Evolutionary conservation across 2,888 invertebrate species (phyloP).

Genomic region (Gasteruption jaculator): DNA sequence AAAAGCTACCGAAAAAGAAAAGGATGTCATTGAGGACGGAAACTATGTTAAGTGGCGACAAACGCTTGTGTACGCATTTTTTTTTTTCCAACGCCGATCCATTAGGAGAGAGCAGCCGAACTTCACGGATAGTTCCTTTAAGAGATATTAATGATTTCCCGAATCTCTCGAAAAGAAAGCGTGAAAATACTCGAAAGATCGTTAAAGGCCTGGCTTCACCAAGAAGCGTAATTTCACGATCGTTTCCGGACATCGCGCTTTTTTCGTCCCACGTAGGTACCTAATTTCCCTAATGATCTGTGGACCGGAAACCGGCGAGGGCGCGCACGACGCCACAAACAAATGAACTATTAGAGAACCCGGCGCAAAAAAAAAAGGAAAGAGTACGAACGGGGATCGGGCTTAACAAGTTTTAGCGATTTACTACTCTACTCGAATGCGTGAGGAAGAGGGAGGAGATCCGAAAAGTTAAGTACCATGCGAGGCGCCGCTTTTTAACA

Average conservation of each 20-base stretch:
- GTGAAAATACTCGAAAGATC: too few species aligned
- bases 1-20: conserved; percentile 38
- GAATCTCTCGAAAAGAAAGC: conserved; percentile 35
- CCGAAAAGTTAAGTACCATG: too few species aligned
- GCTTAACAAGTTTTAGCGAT: conserved; percentile 11
- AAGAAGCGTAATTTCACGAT: too few species aligned
- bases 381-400: conserved; percentile 13
- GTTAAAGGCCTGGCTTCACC: too few species aligned
- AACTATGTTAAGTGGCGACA: conserved; percentile 41
- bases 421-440: conserved; percentile 1
- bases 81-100: conserved; percentile 23
- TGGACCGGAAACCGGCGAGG: conserved; percentile 34
- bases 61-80: conserved; percentile 19
- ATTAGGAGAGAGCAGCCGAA: conserved; percentile 20
- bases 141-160: conserved; percentile 44
- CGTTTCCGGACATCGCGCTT: too few species aligned
- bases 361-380: conserved; percentile 16
- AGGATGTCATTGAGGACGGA: conserved; percentile 34
- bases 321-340: conserved; percentile 32
- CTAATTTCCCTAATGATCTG: too few species aligned
- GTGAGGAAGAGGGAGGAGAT: conserved; percentile 8
- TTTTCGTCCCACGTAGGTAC: too few species aligned
- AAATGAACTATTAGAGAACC: conserved; percentile 42
- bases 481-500: conserved; percentile 40
- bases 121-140: conserved; percentile 19